Conservation (phyloP, 35 echinoderm and acorn worm species). For the Acanthaster planci region DNA sequence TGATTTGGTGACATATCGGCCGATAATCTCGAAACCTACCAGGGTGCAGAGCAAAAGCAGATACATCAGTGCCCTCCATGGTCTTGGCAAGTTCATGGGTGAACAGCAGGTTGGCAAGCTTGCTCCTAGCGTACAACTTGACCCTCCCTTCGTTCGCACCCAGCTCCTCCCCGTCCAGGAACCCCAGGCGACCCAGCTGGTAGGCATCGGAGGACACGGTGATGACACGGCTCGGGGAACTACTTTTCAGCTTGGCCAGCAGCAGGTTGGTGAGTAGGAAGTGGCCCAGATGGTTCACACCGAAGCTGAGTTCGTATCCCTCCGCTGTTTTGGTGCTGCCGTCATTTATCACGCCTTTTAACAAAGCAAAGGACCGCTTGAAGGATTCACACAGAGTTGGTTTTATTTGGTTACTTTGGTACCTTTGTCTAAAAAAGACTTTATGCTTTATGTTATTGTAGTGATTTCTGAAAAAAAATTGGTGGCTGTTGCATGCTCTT, state of each 20-base stretch:
- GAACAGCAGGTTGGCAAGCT: constrained; percentile 89
- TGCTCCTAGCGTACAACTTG: constrained; percentile 76
- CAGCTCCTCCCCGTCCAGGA: constrained; percentile 41
- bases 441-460: too few relatives aligned
- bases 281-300: constrained; percentile 93
- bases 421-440: too few relatives aligned
- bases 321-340: constrained; percentile 64
- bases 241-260: constrained; percentile 68
- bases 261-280: constrained; percentile 87
- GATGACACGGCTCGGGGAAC: constrained; percentile 59
- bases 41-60: constrained; percentile 68
- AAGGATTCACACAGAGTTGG: too few relatives aligned
- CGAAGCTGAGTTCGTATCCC: constrained; percentile 84
- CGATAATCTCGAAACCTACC: constrained; percentile 48
- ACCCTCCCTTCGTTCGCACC: constrained; percentile 61
- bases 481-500: too few relatives aligned
- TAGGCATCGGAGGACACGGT: constrained; percentile 84
- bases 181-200: constrained; percentile 57
- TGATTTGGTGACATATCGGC: too few relatives aligned
- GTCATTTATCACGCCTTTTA: constrained; percentile 70
- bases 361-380: neutral
- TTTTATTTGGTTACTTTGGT: too few relatives aligned
- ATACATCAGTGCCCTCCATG: constrained; percentile 65
- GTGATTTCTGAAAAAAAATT: too few relatives aligned
- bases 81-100: constrained; percentile 68